A percentile compares a stretch with the other conserved stretches of the same genome.
These are phyloP conservation scores for Butorides virescens DNA, from an alignment of 2,113 vertebrate species.

Conservation along the genomic window DNA sequence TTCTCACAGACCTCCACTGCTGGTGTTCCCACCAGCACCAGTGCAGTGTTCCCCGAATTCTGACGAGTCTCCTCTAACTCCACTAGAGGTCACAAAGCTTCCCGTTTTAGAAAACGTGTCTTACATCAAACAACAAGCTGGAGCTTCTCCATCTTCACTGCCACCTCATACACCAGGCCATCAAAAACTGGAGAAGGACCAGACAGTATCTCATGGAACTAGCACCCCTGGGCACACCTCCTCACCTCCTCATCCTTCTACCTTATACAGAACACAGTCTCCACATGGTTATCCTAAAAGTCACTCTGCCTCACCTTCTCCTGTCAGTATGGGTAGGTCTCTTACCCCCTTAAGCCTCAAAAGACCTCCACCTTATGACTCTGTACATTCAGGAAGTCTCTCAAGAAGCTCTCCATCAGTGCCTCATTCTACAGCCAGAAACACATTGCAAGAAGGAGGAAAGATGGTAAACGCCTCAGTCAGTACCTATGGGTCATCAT, in stretches of 20 bases:
- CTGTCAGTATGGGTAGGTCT: conserved; percentile 90
- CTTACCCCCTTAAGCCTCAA: conserved; percentile 92
- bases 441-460: conserved; percentile 83
- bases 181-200: conserved; percentile 84
- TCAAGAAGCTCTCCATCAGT: conserved; percentile 89
- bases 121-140: conserved; percentile 82
- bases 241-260: conserved; percentile 89
- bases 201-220: conserved; percentile 76
- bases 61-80: conserved; percentile 95
- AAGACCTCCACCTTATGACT: conserved; percentile 92
- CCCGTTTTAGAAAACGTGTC: conserved; percentile 86
- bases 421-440: conserved; percentile 83
- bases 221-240: conserved; percentile 84
- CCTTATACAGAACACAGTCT: conserved; percentile 86
- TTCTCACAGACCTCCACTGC: conserved; percentile 88
- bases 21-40: conserved; percentile 92
- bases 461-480: conserved; percentile 82
- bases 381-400: conserved; percentile 87
- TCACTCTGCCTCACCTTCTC: conserved; percentile 93
- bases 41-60: conserved; percentile 94
- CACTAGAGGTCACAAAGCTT: conserved; percentile 90
- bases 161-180: conserved; percentile 82
- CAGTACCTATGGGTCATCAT: conserved; percentile 80
- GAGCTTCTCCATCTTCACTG: conserved; percentile 79
- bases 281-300: conserved; percentile 90